A percentile compares a stretch with the other conserved stretches of the same genome.
Conservation (phyloP, 2,113 vertebrate genomes). For the Anolis sagrei region DNA sequence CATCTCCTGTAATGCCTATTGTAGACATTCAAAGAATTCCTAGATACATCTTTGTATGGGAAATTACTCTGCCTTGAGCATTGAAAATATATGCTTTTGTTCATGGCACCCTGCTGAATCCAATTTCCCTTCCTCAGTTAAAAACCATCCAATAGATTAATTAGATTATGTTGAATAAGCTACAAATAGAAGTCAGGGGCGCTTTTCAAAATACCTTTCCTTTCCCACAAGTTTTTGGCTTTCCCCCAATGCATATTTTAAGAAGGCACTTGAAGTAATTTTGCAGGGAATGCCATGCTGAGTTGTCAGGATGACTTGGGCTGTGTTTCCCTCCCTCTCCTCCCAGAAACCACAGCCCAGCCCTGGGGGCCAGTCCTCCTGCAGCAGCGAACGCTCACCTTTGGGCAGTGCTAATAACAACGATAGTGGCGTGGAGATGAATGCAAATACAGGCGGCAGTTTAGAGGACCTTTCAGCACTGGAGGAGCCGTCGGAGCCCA, state of each 20-base stretch:
- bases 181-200: not conserved
- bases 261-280: not conserved
- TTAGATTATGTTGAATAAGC: not conserved
- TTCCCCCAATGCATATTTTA: not conserved
- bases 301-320: not conserved
- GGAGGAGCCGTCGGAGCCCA: conserved; percentile 83
- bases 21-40: not conserved
- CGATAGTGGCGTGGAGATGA: conserved; percentile 97
- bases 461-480: conserved; percentile 92
- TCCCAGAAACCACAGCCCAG: conserved; percentile 92
- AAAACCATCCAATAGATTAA: not conserved
- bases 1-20: not conserved
- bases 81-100: not conserved
- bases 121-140: not conserved
- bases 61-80: not conserved
- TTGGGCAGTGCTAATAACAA: conserved; percentile 96
- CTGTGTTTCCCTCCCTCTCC: not conserved
- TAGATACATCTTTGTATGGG: not conserved
- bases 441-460: conserved; percentile 89
- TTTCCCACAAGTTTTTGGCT: not conserved
- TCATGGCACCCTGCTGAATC: not conserved
- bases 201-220: not conserved
- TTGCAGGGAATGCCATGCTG: not conserved
- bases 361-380: conserved; percentile 92
- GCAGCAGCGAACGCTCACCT: conserved; percentile 95